Base-by-base conservation (phyloP, 2,888 invertebrate species). In the Elysia crispata region DNA sequence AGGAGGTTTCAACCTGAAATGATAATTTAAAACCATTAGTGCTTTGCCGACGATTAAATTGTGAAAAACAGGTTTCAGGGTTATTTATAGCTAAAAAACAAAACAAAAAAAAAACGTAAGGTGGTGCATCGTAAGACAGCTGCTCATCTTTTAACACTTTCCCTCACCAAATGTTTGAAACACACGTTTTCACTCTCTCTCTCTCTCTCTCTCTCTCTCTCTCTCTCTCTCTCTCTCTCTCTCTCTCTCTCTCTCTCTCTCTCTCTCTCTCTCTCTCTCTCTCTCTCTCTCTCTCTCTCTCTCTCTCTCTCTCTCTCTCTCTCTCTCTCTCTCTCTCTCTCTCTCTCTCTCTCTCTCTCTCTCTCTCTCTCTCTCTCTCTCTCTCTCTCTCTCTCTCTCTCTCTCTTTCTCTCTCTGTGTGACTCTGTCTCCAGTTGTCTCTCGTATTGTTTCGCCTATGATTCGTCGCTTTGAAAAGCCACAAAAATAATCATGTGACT, bases 251-350 rank as follows among this genome's bases (percentile, higher is more conserved):
- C 57, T 28, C 31, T 73, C 60, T 28, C 74, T 60, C 74, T 60
- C 60, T 60, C 60, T 60, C 60, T 60, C 60, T 74, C 74, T 74
- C 74, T 60, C 60, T 28, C 57, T 28, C 31, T 73, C 60, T 28
- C 74, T 60, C 74, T 60, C 60, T 60, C 60, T 60, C 60, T 60
- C 60, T 74, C 74, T 74, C 74, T 60, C 23, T 74, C 74, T 60
- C 74, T 60, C 60, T 28, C 30, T 20, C 74, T 30, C 57, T 18
- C 60, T 13, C 74, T 60, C 60, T 28, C 31, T 11, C 30, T 30
- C 30, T 20, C 20, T 18, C 60, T 15, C 60, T 15, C 18, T 15
- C 60, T 54, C 60, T 60, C 60, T 54, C 54, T 13, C 20, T 54
- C 20, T 54, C 54, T 41, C 54, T 28, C 54, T 23, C 28, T 23